A percentile compares a stretch with the other conserved stretches of the same genome.
Conservation (phyloP, 2,888 invertebrate species). For the Ochropacha duplaris region DNA sequence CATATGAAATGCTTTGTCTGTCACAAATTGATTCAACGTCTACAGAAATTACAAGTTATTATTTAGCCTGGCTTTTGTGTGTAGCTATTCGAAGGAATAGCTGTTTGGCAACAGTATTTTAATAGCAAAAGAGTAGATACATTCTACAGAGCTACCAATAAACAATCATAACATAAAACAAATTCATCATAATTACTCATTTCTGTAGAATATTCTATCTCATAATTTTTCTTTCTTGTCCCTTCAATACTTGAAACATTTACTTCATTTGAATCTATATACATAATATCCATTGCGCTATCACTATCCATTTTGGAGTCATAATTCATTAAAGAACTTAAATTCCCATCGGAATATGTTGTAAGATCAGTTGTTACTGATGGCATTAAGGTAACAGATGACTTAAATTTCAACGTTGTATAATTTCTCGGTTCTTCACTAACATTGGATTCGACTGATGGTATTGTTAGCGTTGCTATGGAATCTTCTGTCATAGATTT, state of each 20-base stretch:
- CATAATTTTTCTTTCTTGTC: constrained; percentile 11
- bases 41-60: too few species aligned
- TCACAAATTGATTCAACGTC: too few species aligned
- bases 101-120: too few species aligned
- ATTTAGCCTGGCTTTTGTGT: too few species aligned
- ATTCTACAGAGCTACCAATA: too few species aligned
- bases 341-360: constrained; percentile 21
- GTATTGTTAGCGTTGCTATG: background rate
- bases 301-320: constrained; percentile 14
- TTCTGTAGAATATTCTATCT: constrained; percentile 6
- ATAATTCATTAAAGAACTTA: constrained; percentile 1
- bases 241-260: constrained; percentile 10
- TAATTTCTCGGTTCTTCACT: constrained; percentile 7
- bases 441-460: background rate
- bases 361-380: constrained; percentile 40
- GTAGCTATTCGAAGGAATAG: too few species aligned
- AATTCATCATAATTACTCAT: constrained; percentile 7
- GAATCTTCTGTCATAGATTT: background rate
- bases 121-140: too few species aligned
- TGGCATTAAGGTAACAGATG: constrained; percentile 47
- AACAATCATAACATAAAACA: too few species aligned
- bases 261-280: constrained; percentile 13
- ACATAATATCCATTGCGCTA: constrained; percentile 6
- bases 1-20: too few species aligned
- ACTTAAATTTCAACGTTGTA: constrained; percentile 38